Percentiles rank a stretch among this genome's conserved stretches.
Evolutionary conservation across 2,888 invertebrate species (phyloP).

Genomic region (Oasisia sp.): DNA sequence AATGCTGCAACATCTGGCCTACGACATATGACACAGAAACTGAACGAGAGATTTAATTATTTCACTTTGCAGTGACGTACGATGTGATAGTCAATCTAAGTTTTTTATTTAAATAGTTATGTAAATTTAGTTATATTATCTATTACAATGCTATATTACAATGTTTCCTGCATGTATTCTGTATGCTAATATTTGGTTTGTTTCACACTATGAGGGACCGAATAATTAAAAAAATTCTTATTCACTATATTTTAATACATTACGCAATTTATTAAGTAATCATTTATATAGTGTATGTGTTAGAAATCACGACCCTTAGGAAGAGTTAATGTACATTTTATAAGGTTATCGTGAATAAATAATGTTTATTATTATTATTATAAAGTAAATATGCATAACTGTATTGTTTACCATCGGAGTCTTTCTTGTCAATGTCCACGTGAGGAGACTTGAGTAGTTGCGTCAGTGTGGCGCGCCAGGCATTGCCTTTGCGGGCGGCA

Average conservation of each 20-base stretch:
- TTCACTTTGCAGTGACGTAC: background rate
- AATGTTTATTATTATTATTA: too few species aligned
- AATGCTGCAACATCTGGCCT: too few species aligned
- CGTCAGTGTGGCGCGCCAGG: constrained; percentile 47
- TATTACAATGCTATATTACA: background rate
- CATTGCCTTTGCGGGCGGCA: constrained; percentile 50
- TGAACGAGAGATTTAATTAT: too few species aligned
- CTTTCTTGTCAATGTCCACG: constrained; percentile 48
- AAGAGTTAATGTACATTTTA: too few species aligned
- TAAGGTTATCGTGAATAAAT: too few species aligned
- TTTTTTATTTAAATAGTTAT: background rate
- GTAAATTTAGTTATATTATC: background rate
- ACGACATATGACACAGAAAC: too few species aligned
- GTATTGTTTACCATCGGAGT: constrained; percentile 52
- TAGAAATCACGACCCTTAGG: too few species aligned
- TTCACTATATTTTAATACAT: too few species aligned
- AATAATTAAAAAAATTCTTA: too few species aligned
- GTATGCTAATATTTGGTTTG: background rate
- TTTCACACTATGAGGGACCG: background rate
- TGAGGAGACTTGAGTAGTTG: constrained; percentile 48
- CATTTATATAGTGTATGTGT: too few species aligned
- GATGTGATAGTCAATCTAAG: background rate
- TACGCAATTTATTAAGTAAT: too few species aligned
- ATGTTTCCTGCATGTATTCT: background rate
- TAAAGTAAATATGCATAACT: too few species aligned